Evolutionary conservation across 1,140 invertebrate species (phyloP), one percentile per base, ranked within the genome.

Genomic region (Lepidotrigona ventralis): DNA sequence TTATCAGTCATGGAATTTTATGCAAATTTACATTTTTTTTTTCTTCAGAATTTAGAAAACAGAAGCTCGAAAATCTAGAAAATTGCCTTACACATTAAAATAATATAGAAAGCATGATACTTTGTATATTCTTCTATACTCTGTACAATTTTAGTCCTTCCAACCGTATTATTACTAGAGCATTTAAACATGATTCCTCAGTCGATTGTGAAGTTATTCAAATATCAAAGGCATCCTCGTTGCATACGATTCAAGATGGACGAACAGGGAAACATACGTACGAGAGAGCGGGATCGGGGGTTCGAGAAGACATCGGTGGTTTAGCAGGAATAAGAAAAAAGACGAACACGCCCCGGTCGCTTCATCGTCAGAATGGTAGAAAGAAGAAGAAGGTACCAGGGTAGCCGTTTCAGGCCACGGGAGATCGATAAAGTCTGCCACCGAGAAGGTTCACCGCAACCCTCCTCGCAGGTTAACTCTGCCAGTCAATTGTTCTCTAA

Each of bases 341-440:
- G 33, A 78, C 56, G 83, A 87, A 88, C 86, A 83, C 84, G 86
- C 84, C 63, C 86, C n/a, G 78, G 75, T 85, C 58, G 80, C 68
- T 80, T 88, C 85, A 88, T 88, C 83, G 87, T 79, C 79, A n/a
- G 75, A 60, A 56, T n/a, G n/a, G 46, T 81, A 81, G 87, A 79
- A 88, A 86, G 88, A 89, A 89, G 88, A 89, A 89, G 88, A 89
- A 89, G 88, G 88, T 89, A 89, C 88, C 88, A 85, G 82, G 76
- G 83, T 89, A 77, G 88, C 85, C 76, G 88, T 89, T 89, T 86
- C 82, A 89, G 88, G 88, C 88, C 88, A 87, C 79, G 54, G 12
- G 79, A 89, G 87, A 89, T 89, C 88, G 88, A 89, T 89, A 89
- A 89, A 89, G 88, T 89, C 88, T 89, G 85, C 88, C 87, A 86